A percentile compares a stretch with the other conserved stretches of the same genome.
Conservation (phyloP, 1,140 invertebrate genomes). For the Conus betulinus region DNA sequence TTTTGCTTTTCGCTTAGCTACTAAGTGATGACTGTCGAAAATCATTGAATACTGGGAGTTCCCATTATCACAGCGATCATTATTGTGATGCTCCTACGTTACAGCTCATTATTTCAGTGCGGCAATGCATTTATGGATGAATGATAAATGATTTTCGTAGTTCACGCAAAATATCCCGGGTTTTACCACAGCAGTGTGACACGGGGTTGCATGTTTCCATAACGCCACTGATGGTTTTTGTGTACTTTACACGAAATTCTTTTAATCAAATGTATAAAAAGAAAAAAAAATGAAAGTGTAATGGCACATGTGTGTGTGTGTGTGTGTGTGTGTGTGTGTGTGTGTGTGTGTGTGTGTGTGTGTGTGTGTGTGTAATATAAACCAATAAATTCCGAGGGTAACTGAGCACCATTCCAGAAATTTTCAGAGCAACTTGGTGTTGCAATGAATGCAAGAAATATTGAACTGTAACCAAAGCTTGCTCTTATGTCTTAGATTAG, state of each 20-base stretch:
- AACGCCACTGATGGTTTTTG: not conserved
- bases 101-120: not conserved
- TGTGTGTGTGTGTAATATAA: no score
- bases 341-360: no score
- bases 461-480: no score
- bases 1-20: not conserved
- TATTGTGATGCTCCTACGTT: not conserved
- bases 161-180: not conserved
- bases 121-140: not conserved
- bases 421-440: no score
- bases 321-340: no score
- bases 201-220: not conserved
- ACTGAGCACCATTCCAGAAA: no score
- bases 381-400: no score
- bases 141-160: not conserved
- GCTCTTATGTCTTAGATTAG: no score
- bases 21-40: not conserved
- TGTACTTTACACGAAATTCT: not conserved
- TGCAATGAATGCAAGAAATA: no score
- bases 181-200: not conserved
- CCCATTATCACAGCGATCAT: not conserved
- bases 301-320: no score
- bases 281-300: no score
- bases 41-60: not conserved
- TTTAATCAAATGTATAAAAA: not conserved